Percentiles rank a stretch among this genome's conserved stretches.
Evolutionary conservation across 2,113 vertebrate species (phyloP).

Genomic region (Desmodus rotundus): DNA sequence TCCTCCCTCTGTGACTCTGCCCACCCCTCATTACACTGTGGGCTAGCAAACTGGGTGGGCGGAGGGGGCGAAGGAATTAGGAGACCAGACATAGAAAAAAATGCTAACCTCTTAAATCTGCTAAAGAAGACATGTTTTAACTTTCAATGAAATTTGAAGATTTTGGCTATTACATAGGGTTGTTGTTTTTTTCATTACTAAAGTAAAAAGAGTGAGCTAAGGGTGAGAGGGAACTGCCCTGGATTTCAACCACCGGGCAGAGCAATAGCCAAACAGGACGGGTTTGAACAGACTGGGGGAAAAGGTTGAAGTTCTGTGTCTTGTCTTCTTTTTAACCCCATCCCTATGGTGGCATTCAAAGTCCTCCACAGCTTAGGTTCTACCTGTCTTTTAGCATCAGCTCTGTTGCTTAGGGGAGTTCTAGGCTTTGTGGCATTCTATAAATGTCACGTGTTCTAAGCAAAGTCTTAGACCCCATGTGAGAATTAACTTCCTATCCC

Average conservation of each 20-base stretch:
- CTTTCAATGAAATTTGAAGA: not conserved
- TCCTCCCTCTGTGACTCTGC: not conserved
- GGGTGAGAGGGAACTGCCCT: not conserved
- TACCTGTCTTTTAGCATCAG: not conserved
- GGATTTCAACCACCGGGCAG: not conserved
- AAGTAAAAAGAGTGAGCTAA: not conserved
- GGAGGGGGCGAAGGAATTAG: not conserved
- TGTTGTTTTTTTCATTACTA: not conserved
- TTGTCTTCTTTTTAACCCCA: not conserved
- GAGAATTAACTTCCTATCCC: not conserved
- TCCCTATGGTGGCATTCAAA: not conserved
- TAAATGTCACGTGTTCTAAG: not conserved
- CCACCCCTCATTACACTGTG: rapidly evolving
- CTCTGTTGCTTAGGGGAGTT: not conserved
- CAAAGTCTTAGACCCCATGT: not conserved
- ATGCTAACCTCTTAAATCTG: not conserved
- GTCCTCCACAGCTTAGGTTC: not conserved
- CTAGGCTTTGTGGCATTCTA: not conserved
- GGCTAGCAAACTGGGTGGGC: not conserved
- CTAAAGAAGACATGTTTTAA: not conserved
- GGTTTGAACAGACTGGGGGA: not conserved
- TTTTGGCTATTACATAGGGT: not conserved
- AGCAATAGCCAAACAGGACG: not conserved
- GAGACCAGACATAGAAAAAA: not conserved
- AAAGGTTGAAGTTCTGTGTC: not conserved